These are phyloP conservation scores for Patella ulyssiponensis DNA, from an alignment of 2,888 invertebrate species.

Conservation along the genomic window DNA sequence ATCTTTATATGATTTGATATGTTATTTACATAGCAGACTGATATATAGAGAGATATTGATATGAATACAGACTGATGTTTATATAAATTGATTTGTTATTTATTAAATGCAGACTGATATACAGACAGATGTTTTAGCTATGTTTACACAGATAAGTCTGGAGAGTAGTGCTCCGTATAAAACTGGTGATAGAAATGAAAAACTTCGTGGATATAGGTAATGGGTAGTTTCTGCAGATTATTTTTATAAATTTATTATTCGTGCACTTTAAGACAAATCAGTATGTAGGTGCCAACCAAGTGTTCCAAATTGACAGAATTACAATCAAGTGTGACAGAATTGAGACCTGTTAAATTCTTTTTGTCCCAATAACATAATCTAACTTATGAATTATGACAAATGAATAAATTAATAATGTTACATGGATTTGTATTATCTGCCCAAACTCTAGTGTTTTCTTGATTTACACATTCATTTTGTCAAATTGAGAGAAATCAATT, in stretches of 20 bases:
- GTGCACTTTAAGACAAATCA: not conserved
- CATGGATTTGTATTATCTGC: too few species aligned
- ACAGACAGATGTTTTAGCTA: slow-evolving; percentile 96
- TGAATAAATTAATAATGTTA: too few species aligned
- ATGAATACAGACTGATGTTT: slow-evolving; percentile 13
- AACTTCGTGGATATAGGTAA: slow-evolving; percentile 71
- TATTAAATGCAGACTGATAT: slow-evolving; percentile 74
- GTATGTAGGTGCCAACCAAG: not conserved
- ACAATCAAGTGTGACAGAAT: not conserved
- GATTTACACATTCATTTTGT: too few species aligned
- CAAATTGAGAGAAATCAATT: too few species aligned
- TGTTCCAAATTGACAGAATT: too few species aligned
- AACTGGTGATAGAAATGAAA: slow-evolving; percentile 57
- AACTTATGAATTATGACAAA: too few species aligned
- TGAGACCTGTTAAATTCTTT: not conserved
- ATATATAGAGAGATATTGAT: too few species aligned
- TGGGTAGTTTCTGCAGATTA: slow-evolving; percentile 3
- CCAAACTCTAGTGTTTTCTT: too few species aligned
- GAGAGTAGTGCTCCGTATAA: slow-evolving; percentile 80
- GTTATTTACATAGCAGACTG: not conserved
- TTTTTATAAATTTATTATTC: not conserved
- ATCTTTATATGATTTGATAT: slow-evolving; percentile 9
- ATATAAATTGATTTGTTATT: not conserved
- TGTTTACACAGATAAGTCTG: slow-evolving; percentile 96
- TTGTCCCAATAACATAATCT: too few species aligned